A percentile compares a stretch with the other conserved stretches of the same genome.
These are phyloP conservation scores for Luscinia megarhynchos DNA, from an alignment of 2,797 vertebrate species.

Conservation along the genomic window DNA sequence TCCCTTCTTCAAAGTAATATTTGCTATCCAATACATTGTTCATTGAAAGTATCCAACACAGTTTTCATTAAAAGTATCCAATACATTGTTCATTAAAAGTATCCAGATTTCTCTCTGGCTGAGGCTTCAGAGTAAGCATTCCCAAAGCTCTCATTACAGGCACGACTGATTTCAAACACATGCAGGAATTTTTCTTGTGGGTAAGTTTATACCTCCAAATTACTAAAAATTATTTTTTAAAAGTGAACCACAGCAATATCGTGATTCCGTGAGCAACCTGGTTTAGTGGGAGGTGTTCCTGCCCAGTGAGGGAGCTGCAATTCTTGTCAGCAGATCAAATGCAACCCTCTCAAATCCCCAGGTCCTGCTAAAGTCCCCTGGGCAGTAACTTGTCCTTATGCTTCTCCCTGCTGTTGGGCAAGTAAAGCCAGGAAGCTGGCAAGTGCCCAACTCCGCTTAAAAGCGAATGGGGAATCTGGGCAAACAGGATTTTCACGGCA, in stretches of 20 bases:
- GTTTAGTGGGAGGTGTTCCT: neutral
- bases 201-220: neutral
- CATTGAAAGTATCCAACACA: no score
- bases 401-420: neutral
- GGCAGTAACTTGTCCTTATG: neutral
- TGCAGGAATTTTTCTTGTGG: neutral
- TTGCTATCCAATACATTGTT: neutral
- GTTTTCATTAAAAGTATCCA: no score
- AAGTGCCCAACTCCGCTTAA: neutral
- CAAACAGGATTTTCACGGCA: neutral
- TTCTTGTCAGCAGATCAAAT: neutral
- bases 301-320: no score
- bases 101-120: neutral
- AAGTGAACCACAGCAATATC: neutral
- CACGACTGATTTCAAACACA: neutral
- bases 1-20: neutral
- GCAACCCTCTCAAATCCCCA: neutral
- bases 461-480: neutral
- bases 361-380: accelerated
- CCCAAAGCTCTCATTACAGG: neutral
- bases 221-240: neutral
- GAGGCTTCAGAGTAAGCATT: neutral
- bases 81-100: neutral
- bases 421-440: neutral
- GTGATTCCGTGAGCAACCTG: neutral